A percentile compares a stretch with the other conserved stretches of the same genome.
Evolutionary conservation across 2,113 vertebrate genomes (phyloP).

Genomic region (Paedocypris sp.): DNA sequence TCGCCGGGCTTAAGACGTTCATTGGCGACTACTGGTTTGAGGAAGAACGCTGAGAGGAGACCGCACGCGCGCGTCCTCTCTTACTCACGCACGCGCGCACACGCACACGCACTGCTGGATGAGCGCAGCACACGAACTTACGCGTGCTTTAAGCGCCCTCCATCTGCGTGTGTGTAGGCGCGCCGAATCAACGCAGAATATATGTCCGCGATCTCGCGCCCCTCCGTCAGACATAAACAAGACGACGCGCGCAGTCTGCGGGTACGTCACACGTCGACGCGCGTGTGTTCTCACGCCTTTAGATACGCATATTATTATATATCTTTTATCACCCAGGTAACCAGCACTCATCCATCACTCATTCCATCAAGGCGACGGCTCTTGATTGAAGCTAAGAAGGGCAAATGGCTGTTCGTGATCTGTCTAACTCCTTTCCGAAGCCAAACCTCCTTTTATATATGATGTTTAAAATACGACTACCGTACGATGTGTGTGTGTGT

Average conservation of each 20-base stretch:
- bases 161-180: not conserved
- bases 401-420: conserved; percentile 5
- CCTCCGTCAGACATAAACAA: no score
- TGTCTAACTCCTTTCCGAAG: no score
- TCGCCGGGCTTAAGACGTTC: conserved; percentile 10
- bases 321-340: not conserved
- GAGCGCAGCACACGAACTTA: not conserved
- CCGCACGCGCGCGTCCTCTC: not conserved
- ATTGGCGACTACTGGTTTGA: not conserved
- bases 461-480: no score
- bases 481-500: no score
- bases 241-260: no score
- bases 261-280: no score
- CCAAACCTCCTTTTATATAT: no score
- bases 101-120: conserved; percentile 10
- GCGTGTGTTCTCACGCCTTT: no score
- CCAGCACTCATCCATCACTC: not conserved
- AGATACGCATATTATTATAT: no score
- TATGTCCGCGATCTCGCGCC: no score
- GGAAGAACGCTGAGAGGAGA: not conserved
- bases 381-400: conserved; percentile 13
- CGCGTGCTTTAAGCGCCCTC: not conserved
- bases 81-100: not conserved
- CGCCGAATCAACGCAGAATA: not conserved
- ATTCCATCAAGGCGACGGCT: no score